These are phyloP conservation scores for Labeo rohita DNA, from an alignment of 2,113 vertebrate species.

Conservation along the genomic window DNA sequence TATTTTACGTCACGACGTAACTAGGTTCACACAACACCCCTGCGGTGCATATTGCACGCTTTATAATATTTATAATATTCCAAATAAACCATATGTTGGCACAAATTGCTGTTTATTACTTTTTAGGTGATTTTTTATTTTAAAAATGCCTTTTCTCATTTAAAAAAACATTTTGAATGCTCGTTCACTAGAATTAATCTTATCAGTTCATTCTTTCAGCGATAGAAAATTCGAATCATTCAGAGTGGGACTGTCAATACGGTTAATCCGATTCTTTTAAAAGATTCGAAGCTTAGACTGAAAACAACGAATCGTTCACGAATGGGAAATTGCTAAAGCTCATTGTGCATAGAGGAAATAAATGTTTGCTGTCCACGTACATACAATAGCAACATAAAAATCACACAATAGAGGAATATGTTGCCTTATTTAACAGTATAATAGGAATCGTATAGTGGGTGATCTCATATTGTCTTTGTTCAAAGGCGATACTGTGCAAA, in stretches of 20 bases:
- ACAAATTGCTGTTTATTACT: not conserved
- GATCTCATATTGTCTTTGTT: constrained; percentile 4
- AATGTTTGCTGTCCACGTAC: not conserved
- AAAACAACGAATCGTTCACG: not conserved
- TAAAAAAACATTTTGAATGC: not conserved
- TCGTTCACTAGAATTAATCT: not conserved
- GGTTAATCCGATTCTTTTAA: not conserved
- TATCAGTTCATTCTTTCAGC: not conserved
- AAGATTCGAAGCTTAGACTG: not conserved
- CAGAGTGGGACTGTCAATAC: not conserved
- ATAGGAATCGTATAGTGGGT: not conserved
- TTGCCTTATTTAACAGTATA: not conserved
- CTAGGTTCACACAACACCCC: not conserved
- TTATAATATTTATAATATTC: not conserved
- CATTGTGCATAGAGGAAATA: not conserved
- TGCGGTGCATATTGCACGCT: not conserved
- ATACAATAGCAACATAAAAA: not conserved
- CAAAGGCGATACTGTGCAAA: not conserved
- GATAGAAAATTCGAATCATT: not conserved
- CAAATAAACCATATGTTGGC: not conserved
- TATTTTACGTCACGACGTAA: not conserved
- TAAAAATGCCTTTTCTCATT: not conserved
- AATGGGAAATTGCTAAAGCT: not conserved
- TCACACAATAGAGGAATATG: not conserved
- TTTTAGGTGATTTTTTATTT: not conserved